These are phyloP conservation scores for Coluber constrictor DNA, from an alignment of 2,797 vertebrate species.

Conservation along the genomic window DNA sequence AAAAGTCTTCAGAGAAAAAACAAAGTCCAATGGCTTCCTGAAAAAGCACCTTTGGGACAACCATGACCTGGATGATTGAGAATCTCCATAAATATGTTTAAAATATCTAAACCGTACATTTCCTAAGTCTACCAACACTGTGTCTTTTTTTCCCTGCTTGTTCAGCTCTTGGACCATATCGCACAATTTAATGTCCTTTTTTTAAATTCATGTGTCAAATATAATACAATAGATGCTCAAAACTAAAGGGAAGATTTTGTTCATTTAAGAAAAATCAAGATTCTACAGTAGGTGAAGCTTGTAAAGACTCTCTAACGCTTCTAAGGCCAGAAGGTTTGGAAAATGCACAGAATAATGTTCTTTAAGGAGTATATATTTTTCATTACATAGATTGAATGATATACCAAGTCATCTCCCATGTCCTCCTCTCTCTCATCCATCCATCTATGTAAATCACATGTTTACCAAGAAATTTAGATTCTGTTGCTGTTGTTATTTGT, in stretches of 20 bases:
- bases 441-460: background rate
- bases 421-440: background rate
- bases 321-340: background rate
- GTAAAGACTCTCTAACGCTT: conserved; percentile 6
- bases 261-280: background rate
- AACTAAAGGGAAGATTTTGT: background rate
- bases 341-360: background rate
- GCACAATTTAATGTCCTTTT: background rate
- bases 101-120: background rate
- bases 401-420: background rate
- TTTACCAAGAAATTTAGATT: too few relatives aligned
- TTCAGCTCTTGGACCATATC: background rate
- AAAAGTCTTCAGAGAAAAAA: too few relatives aligned
- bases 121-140: background rate
- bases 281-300: background rate
- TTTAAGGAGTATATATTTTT: background rate
- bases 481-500: background rate
- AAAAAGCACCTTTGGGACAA: too few relatives aligned
- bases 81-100: background rate
- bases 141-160: background rate
- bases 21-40: too few relatives aligned
- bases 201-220: background rate
- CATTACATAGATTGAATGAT: background rate
- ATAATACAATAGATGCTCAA: background rate
- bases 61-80: too few relatives aligned